phyloP scores from a whole-genome alignment of 2,888 invertebrate genomes.

The Prosopocoilus inquinatus region DNA sequence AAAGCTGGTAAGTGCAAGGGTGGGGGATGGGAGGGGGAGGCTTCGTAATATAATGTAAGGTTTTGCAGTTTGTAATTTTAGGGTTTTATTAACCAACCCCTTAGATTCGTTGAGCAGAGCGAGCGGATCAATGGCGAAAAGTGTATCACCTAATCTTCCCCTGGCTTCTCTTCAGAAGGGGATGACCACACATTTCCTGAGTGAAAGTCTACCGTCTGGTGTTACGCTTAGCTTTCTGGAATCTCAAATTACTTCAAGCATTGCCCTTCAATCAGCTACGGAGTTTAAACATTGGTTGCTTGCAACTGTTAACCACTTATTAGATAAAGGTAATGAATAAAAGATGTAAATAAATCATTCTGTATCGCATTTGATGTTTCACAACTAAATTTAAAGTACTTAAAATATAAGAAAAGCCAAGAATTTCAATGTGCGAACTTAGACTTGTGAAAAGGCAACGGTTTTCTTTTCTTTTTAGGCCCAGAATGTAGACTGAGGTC shows the following conservation, averaged over 20 bases:
- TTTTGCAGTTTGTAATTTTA: constrained; percentile 19
- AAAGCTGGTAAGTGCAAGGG: constrained; percentile 62
- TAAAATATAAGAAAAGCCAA: too few relatives aligned
- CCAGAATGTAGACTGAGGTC: constrained; percentile 69
- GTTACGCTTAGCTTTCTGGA: constrained; percentile 66
- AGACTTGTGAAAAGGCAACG: neutral
- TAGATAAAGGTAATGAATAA: constrained; percentile 60
- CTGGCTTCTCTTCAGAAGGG: constrained; percentile 46
- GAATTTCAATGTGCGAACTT: too few relatives aligned
- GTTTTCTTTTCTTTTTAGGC: constrained; percentile 50
- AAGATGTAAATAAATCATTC: too few relatives aligned
- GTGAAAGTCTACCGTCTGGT: constrained; percentile 48
- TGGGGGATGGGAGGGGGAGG: neutral
- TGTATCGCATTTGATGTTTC: too few relatives aligned
- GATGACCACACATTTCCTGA: constrained; percentile 38
- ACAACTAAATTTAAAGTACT: too few relatives aligned
- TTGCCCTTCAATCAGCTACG: constrained; percentile 64
- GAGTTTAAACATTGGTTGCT: constrained; percentile 79
- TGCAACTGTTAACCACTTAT: constrained; percentile 56
- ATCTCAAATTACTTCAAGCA: constrained; percentile 69
- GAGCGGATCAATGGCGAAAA: constrained; percentile 50
- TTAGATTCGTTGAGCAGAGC: constrained; percentile 55
- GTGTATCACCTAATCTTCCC: constrained; percentile 40
- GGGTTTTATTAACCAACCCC: constrained; percentile 58
- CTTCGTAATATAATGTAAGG: neutral